A percentile compares a stretch with the other conserved stretches of the same genome.
phyloP scores from a whole-genome alignment of 2,113 vertebrate species.

The Notarius lentiginosus region DNA sequence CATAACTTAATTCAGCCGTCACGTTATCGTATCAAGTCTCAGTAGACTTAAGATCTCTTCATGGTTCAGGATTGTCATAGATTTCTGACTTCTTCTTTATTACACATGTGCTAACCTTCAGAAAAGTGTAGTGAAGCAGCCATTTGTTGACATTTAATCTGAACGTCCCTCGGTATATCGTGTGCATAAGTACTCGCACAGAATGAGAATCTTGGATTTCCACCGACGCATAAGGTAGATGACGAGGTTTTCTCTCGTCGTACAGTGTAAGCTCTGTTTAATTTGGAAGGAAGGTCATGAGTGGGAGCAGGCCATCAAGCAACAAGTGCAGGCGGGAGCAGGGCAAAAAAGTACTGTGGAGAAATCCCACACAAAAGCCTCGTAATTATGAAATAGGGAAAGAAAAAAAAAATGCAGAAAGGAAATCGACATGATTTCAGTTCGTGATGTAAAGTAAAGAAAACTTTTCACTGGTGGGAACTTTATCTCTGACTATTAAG shows the following conservation, averaged over 20 bases:
- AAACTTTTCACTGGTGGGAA: not conserved
- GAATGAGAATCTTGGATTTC: not conserved
- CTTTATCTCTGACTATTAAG: not conserved
- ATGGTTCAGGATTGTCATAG: not conserved
- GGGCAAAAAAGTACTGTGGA: not conserved
- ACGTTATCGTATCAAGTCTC: not conserved
- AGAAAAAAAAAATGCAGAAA: not conserved
- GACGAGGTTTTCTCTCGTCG: not conserved
- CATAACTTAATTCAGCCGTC: not conserved
- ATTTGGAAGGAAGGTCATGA: not conserved
- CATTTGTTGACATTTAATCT: not conserved
- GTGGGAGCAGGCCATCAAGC: not conserved
- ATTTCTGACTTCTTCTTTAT: not conserved
- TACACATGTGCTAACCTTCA: too few relatives aligned
- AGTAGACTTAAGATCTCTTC: not conserved
- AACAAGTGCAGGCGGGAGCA: not conserved
- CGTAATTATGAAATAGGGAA: not conserved
- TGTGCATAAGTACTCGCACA: too few relatives aligned
- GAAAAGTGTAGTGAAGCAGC: not conserved
- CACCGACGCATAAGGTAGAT: conserved; percentile 1
- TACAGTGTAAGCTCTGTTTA: conserved; percentile 12
- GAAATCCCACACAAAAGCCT: not conserved
- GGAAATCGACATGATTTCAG: not conserved
- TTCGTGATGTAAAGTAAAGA: not conserved
- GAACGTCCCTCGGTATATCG: not conserved